phyloP scores from a whole-genome alignment of 2,113 vertebrate genomes.

The Crotalus viridis region DNA sequence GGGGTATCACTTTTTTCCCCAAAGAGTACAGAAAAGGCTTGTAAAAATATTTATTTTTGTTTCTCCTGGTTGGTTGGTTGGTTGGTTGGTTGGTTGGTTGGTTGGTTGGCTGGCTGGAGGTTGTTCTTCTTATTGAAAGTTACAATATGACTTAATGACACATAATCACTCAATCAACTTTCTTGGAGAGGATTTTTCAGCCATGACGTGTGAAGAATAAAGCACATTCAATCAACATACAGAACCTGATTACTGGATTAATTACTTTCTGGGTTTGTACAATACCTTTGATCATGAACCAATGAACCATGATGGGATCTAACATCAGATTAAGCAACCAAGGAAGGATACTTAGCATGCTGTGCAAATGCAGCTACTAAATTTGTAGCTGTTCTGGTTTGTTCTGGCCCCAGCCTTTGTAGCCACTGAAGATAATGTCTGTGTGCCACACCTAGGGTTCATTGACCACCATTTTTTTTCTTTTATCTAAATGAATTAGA shows the following conservation, averaged over 20 bases:
- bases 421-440: not conserved
- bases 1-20: not conserved
- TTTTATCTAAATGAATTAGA: not conserved
- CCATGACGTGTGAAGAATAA: not conserved
- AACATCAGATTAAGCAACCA: not conserved
- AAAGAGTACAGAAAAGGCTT: not conserved
- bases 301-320: not conserved
- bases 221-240: not conserved
- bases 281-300: not conserved
- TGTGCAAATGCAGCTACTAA: not conserved
- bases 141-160: not conserved
- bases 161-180: not conserved
- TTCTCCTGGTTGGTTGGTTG: not conserved
- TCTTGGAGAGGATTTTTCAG: not conserved
- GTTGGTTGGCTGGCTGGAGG: not conserved
- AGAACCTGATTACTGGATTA: not conserved
- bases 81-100: not conserved
- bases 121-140: not conserved
- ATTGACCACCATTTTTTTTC: not conserved
- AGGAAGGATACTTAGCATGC: not conserved
- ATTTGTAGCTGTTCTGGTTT: not conserved
- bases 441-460: not conserved
- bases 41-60: not conserved
- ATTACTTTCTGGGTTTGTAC: not conserved
- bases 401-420: not conserved